Evolutionary conservation across 1,140 invertebrate genomes (phyloP), one percentile per base, ranked within the genome.

Genomic region (Drosophila bocki): DNA sequence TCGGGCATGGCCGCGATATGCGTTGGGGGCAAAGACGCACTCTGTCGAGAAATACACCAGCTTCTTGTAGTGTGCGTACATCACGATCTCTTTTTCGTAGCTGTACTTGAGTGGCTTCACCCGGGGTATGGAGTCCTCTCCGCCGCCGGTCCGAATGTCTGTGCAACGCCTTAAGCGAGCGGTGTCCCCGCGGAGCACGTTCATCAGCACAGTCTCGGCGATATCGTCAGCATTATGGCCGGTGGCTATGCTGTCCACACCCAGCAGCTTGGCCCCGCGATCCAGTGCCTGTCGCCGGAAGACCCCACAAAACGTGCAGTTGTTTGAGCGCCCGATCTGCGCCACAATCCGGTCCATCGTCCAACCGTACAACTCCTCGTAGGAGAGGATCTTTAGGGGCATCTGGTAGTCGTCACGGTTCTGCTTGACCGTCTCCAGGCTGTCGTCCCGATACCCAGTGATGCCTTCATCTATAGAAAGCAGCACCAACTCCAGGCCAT

Each of bases 211-310:
- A 15, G 99, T 99, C 94, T 99, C 99, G 7, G 99, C 99, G 72
- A 99, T 98, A 93, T 99, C 99, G 94, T 99, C 99, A 41, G 99
- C 99, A 96, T 99, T 99, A 93, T 99, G 99, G 19, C 99, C 98
- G 51, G 99, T 99, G 9, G 97, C 98, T 91, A 99, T 97, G 93
- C 98, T 98, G 93, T 99, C 95, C 2, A 98, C 99, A 41, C 95
- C 95, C 51, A 99, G 94, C 86, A 97, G 91, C 50, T 96, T 95
- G 3, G 98, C 98, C 12, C 98, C 99, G 86, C 98, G 94, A 91
- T 99, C 99, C 37, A 99, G 93, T 22, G 99, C 99, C 93, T 99
- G 98, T 59, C 99, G 94, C 64, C 99, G 94, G 92, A 99, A 99
- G 17, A 99, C 98, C 37, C 99, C 99, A 95, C 99, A 99, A 93